These are phyloP conservation scores for Acrossocheilus fasciatus DNA, from an alignment of 2,797 vertebrate species.

Conservation along the genomic window DNA sequence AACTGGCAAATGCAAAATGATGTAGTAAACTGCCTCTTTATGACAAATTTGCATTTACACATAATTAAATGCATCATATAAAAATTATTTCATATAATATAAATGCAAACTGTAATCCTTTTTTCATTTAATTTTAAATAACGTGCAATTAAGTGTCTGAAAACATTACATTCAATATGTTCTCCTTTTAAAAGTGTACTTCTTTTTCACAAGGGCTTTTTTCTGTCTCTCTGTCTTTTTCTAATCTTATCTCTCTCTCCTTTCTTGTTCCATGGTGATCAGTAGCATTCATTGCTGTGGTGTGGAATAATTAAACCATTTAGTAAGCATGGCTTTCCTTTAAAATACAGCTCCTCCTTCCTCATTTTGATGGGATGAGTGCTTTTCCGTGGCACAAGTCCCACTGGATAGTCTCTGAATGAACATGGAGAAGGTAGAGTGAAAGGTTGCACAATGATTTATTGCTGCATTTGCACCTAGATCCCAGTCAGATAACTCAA, in stretches of 20 bases:
- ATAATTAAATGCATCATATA: background rate
- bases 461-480: slow-evolving; percentile 37
- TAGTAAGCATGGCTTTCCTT: slow-evolving; percentile 40
- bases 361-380: slow-evolving; percentile 26
- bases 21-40: background rate
- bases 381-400: slow-evolving; percentile 26
- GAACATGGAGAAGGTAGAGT: slow-evolving; percentile 17
- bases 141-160: background rate
- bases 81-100: background rate
- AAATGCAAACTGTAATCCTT: background rate
- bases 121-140: background rate
- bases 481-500: slow-evolving; percentile 36
- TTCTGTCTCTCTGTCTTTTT: background rate
- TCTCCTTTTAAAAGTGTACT: background rate
- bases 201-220: background rate
- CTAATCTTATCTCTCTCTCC: background rate
- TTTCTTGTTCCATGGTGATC: background rate
- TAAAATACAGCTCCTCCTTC: slow-evolving; percentile 13
- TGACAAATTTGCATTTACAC: background rate
- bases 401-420: slow-evolving; percentile 17
- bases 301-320: slow-evolving; percentile 50
- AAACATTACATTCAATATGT: background rate
- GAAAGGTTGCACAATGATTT: slow-evolving; percentile 39
- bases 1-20: no score
- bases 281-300: slow-evolving; percentile 10